A percentile compares a stretch with the other conserved stretches of the same genome.
Conservation (phyloP, 2,797 vertebrate species). For the Tympanoctomys barrerae region DNA sequence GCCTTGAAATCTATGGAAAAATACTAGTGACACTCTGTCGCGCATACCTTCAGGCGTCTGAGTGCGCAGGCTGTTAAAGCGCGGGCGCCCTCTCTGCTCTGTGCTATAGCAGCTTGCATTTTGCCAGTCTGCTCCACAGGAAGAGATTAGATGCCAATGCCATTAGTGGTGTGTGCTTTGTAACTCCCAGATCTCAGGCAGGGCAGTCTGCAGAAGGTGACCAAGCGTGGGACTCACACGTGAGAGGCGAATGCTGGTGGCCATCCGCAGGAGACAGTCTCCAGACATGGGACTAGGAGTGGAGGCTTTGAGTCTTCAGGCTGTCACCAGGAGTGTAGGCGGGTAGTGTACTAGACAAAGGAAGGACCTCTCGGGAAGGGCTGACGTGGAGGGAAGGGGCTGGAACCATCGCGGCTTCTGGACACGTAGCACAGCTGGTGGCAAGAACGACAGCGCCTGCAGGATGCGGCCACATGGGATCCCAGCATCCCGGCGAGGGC, state of each 20-base stretch:
- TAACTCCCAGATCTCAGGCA: not conserved
- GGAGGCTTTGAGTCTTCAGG: not conserved
- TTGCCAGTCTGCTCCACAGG: not conserved
- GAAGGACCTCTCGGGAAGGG: not conserved
- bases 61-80: not conserved
- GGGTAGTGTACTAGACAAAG: not conserved
- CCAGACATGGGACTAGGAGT: not conserved
- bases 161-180: not conserved
- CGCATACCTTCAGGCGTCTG: not conserved
- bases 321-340: not conserved
- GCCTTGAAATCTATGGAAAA: slow-evolving; percentile 1
- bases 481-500: not conserved
- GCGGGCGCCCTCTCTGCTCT: not conserved
- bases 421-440: not conserved
- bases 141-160: not conserved
- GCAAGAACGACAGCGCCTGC: not conserved
- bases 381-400: not conserved
- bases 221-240: not conserved
- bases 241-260: too few relatives aligned
- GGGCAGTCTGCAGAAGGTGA: not conserved
- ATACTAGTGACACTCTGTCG: not conserved
- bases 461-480: fast-evolving
- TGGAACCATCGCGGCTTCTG: not conserved
- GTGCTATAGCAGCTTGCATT: not conserved
- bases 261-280: too few relatives aligned